phyloP scores from a whole-genome alignment of 2,888 invertebrate genomes.

The Eucera pruinosa region DNA sequence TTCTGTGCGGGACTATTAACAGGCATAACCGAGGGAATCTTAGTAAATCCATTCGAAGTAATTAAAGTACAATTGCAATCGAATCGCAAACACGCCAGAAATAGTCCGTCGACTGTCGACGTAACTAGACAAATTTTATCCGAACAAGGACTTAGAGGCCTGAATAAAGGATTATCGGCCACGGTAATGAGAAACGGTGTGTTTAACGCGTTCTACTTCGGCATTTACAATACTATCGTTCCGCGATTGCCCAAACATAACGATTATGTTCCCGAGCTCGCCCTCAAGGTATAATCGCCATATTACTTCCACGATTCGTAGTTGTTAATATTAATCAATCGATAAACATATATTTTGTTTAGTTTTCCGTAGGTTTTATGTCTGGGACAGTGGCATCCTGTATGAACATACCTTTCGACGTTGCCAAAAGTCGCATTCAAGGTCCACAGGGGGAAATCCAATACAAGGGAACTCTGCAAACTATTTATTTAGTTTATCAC shows the following conservation, averaged over 20 bases:
- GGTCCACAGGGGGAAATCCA: slow-evolving; percentile 94
- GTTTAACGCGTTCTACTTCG: slow-evolving; percentile 97
- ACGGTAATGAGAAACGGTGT: slow-evolving; percentile 95
- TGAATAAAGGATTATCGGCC: slow-evolving; percentile 95
- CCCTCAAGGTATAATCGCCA: slow-evolving; percentile 87
- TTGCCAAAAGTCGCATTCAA: slow-evolving; percentile 97
- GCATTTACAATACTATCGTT: slow-evolving; percentile 94
- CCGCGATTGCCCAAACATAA: slow-evolving; percentile 87
- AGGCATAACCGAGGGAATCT: slow-evolving; percentile 95
- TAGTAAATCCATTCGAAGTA: slow-evolving; percentile 97
- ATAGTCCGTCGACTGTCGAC: slow-evolving; percentile 90
- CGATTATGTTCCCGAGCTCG: slow-evolving; percentile 89
- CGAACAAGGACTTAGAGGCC: slow-evolving; percentile 90
- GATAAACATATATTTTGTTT: not conserved
- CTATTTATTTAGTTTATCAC: slow-evolving; percentile 90
- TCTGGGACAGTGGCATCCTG: slow-evolving; percentile 95
- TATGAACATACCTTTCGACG: slow-evolving; percentile 97
- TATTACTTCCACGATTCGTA: not conserved
- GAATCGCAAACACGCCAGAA: slow-evolving; percentile 87
- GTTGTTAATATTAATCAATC: too few relatives aligned
- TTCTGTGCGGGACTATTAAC: slow-evolving; percentile 94
- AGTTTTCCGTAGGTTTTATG: slow-evolving; percentile 91
- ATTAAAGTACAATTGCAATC: slow-evolving; percentile 96
- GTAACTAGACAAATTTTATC: slow-evolving; percentile 92
- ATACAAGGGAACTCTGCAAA: slow-evolving; percentile 90